These are phyloP conservation scores for Nycteola revayana DNA, from an alignment of 2,888 invertebrate species.

Conservation along the genomic window DNA sequence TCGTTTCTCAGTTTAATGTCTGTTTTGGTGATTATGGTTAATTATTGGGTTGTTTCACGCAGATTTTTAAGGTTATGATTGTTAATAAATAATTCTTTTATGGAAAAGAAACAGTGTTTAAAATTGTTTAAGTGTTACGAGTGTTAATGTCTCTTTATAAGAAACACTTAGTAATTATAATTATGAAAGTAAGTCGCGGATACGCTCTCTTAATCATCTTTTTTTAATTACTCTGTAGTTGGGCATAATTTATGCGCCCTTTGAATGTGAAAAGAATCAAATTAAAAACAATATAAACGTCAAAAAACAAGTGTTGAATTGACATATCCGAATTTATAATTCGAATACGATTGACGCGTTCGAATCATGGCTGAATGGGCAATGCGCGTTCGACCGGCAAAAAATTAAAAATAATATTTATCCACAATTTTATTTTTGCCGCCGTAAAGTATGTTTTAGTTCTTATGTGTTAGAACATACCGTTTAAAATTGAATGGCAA, in stretches of 20 bases:
- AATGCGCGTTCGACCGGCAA: slow-evolving; percentile 54
- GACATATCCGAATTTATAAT: slow-evolving; percentile 55
- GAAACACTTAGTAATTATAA: too few species aligned
- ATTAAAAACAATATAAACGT: slow-evolving; percentile 12
- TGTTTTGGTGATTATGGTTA: slow-evolving; percentile 17
- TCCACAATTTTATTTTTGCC: slow-evolving; percentile 7
- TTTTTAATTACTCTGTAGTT: too few species aligned
- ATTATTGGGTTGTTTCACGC: slow-evolving; percentile 3
- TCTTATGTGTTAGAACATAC: slow-evolving; percentile 1
- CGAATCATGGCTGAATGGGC: slow-evolving; percentile 47
- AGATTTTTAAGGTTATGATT: too few species aligned
- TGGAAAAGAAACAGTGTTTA: too few species aligned
- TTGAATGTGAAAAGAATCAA: not conserved
- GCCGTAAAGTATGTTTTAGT: not conserved
- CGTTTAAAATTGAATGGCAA: slow-evolving; percentile 19
- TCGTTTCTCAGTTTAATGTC: slow-evolving; percentile 13
- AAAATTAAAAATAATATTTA: slow-evolving; percentile 49
- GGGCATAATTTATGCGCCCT: too few species aligned
- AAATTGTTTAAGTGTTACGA: too few species aligned
- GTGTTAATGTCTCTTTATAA: too few species aligned
- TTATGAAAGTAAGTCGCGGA: too few species aligned
- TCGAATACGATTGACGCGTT: slow-evolving; percentile 60
- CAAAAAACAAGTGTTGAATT: slow-evolving; percentile 45
- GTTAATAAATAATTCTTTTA: too few species aligned
- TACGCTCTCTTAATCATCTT: too few species aligned